Base-by-base conservation (phyloP, 1,140 invertebrate species). In the Drosophila biarmipes region DNA sequence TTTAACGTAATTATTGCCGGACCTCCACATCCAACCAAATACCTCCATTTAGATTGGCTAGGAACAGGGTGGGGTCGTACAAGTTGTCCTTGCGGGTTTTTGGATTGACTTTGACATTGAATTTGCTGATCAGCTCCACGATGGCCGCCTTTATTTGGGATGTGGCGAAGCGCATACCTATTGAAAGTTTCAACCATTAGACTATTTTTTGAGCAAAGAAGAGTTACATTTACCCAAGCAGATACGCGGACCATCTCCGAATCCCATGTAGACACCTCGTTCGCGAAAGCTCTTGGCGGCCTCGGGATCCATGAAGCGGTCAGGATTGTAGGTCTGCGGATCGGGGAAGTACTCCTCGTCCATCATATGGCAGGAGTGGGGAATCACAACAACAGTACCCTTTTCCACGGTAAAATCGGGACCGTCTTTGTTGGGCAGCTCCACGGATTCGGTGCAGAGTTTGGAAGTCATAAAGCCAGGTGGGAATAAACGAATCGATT, bases 241-340 rank as follows among this genome's bases (percentile, higher is more conserved):
- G 6, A 74, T 73, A 31, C 89, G 71, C 0, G 85, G 85, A 27
- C 85, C 89, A 74, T 91, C 85, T 3, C 85, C 81, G 10, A 91
- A 91, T 1, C 15, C 58, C 57, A 79, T 66, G 7, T 55, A 84
- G 0, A 80, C 46, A 19, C 90, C 81, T n/a, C 53, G 51, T 7
- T 91, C 90, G 0, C 76, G 53, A 12, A 57, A 79, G 2, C 48
- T 67, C 43, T 90, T 91, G 14, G 64, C 53, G 7, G 73, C 78
- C 48, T 81, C 68, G 4, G 61, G 55, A 8, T 80, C 77, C 35
- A 80, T 19, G 4, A 91, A 91, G 89, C 96, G 93, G 46, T 96
- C 95, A 0, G 97, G 97, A 86, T 95, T 93, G 82, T 95, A 98
- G 11, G 87, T 86, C 2, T 95, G 91, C 0, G 96, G 95, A 62